phyloP scores from a whole-genome alignment of 1,140 invertebrate genomes.

The Rhopalosiphum maidis region DNA sequence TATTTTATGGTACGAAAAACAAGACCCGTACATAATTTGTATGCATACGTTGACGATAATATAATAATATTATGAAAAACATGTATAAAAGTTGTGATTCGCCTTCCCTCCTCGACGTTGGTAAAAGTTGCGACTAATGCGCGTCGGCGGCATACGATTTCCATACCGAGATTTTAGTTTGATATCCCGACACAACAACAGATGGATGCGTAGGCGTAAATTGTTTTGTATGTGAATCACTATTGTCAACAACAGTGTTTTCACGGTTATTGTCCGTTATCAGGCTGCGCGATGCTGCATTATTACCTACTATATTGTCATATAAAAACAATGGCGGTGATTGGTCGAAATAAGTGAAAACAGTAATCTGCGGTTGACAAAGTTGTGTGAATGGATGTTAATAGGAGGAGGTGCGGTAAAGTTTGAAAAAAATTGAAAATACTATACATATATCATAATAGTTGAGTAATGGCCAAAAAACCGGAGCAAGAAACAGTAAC shows the following conservation, averaged over 20 bases:
- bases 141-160: not conserved
- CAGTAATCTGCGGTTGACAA: not conserved
- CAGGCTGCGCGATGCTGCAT: not conserved
- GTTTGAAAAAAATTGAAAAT: not conserved
- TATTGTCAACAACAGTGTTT: not conserved
- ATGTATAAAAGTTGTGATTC: not conserved
- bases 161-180: not conserved
- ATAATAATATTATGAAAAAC: not conserved
- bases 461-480: not conserved
- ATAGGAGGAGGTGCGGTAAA: not conserved
- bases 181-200: not conserved
- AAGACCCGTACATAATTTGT: not conserved
- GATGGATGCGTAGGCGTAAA: not conserved
- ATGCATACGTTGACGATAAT: not conserved
- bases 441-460: not conserved
- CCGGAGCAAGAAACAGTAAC: not conserved
- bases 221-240: not conserved
- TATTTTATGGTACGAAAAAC: not conserved
- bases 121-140: not conserved
- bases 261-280: not conserved
- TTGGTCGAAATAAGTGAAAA: not conserved
- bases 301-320: not conserved
- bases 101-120: too few relatives aligned
- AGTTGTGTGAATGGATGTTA: too few relatives aligned
- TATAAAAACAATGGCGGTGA: not conserved